These are phyloP conservation scores for Drosophila fuyamai DNA, from an alignment of 1,140 invertebrate species.

Conservation along the genomic window DNA sequence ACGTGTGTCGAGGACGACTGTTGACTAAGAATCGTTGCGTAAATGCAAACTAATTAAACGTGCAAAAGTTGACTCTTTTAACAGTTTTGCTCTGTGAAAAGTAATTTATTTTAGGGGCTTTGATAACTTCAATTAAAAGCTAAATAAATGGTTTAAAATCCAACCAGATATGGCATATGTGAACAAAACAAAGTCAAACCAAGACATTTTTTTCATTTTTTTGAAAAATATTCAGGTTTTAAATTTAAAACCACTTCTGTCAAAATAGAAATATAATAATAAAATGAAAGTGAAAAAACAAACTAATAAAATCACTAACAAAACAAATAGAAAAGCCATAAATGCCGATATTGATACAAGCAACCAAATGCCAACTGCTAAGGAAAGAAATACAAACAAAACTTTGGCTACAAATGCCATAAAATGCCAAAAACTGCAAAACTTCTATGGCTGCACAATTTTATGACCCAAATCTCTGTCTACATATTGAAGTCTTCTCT, in stretches of 20 bases:
- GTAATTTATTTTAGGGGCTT: constrained; percentile 48
- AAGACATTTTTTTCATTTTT: background rate
- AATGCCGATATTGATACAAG: constrained; percentile 45
- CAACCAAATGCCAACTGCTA: constrained; percentile 10
- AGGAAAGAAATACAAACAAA: constrained; percentile 17
- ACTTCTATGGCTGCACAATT: constrained; percentile 39
- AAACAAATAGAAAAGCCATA: constrained; percentile 60
- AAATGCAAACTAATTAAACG: constrained; percentile 71
- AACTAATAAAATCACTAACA: constrained; percentile 29
- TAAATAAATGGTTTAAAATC: background rate
- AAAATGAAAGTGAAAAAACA: constrained; percentile 29
- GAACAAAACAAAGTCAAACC: background rate
- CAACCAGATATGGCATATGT: background rate
- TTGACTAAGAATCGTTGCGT: constrained; percentile 24
- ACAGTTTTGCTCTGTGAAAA: constrained; percentile 13
- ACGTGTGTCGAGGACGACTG: constrained; percentile 17
- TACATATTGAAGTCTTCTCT: background rate
- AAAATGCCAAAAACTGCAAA: constrained; percentile 58
- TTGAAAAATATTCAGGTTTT: too few species aligned
- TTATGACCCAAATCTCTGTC: constrained; percentile 41
- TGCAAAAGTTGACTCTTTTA: constrained; percentile 28
- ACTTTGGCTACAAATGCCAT: constrained; percentile 46
- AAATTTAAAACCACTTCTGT: background rate
- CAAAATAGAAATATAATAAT: constrained; percentile 15
- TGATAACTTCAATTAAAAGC: constrained; percentile 1